phyloP scores from a whole-genome alignment of 2,797 vertebrate species.

The Pipistrellus pygmaeus region DNA sequence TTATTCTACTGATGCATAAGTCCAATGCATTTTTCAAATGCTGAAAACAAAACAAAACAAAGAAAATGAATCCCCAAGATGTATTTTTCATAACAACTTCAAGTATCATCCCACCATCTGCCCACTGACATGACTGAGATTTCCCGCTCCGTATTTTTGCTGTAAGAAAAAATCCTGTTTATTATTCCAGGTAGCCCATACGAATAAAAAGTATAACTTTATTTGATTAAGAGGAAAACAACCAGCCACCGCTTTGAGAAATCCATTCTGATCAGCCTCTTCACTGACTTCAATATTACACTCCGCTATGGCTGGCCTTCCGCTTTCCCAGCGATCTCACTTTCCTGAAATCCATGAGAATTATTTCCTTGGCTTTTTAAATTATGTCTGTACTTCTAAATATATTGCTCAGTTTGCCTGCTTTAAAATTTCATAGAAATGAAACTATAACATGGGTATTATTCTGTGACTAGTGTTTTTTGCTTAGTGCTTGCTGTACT shows the following conservation, averaged over 20 bases:
- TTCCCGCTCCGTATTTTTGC: not conserved
- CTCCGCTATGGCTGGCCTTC: not conserved
- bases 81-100: not conserved
- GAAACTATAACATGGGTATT: rapidly evolving
- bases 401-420: not conserved
- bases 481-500: not conserved
- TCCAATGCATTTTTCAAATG: not conserved
- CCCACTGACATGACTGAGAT: not conserved
- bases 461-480: not conserved
- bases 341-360: not conserved
- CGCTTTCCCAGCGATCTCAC: not conserved
- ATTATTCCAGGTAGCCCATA: not conserved
- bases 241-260: not conserved
- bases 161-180: not conserved
- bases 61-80: not conserved
- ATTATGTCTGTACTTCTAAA: not conserved
- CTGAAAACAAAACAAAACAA: not conserved
- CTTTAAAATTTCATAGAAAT: not conserved
- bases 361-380: not conserved
- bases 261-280: not conserved
- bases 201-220: not conserved
- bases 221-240: not conserved
- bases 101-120: not conserved
- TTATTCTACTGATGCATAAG: not conserved
- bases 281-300: no score